phyloP scores from a whole-genome alignment of 2,113 vertebrate species.

The Prunella fulvescens region DNA sequence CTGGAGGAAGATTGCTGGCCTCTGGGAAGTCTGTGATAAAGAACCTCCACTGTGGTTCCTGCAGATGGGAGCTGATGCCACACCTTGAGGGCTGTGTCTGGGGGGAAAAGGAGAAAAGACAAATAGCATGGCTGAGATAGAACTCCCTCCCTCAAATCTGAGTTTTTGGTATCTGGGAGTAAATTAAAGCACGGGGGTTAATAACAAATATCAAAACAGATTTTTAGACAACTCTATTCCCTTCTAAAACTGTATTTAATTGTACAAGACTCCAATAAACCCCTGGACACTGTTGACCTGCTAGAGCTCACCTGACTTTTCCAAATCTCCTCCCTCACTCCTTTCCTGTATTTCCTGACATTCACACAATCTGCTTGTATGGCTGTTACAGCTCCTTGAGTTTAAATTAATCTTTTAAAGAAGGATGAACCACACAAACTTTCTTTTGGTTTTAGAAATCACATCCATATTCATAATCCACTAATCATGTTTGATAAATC shows the following conservation, averaged over 20 bases:
- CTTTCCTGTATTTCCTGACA: not conserved
- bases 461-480: constrained; percentile 72
- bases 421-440: constrained; percentile 33
- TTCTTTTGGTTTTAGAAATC: constrained; percentile 63
- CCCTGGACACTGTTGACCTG: not conserved
- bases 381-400: not conserved
- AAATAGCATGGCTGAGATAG: not conserved
- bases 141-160: not conserved
- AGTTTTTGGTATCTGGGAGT: not conserved
- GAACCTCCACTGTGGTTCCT: not conserved
- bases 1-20: not conserved
- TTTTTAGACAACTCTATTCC: not conserved
- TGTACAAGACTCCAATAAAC: not conserved
- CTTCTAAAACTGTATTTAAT: not conserved
- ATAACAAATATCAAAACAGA: not conserved
- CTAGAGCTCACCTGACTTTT: not conserved
- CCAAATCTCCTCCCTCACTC: not conserved
- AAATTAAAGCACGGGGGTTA: not conserved
- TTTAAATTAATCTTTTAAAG: constrained; percentile 56
- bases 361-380: not conserved
- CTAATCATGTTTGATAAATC: constrained; percentile 68
- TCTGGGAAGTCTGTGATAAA: not conserved
- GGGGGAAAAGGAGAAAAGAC: not conserved
- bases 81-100: not conserved
- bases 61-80: not conserved